Base-by-base conservation (phyloP, 1,140 invertebrate species). In the Ceratina japonica region DNA sequence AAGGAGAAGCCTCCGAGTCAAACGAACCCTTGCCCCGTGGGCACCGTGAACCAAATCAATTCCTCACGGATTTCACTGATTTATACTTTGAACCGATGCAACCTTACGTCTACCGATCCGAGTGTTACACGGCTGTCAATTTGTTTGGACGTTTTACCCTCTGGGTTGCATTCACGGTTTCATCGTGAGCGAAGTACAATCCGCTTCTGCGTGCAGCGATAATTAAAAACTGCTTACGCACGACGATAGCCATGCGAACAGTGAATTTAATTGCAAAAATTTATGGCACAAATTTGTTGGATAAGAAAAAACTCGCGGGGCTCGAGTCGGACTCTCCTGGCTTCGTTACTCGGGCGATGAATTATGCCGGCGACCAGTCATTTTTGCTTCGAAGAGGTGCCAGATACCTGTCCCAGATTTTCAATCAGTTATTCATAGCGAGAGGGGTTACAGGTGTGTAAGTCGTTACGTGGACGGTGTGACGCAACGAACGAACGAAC, bases 31-130 rank as follows among this genome's bases (percentile, higher is more conserved):
- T 31, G 51, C 37, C 66, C 51, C 49, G 24, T 81, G 79, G 58
- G 22, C 58, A 65, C 52, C 44, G 37, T 16, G 54, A 61, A 54
- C 69, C 16, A 76, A 82, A 82, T 82, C 66, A 82, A 82, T 82
- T 82, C 69, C 22, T n/a, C 66, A 56, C 37, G 54, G 66, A 77
- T 81, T 76, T 64, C 37, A 31, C 18, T 65, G 58, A 80, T 72
- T 61, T 69, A 66, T 82, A 20, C 37, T 27, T 56, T 27, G 44
- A 44, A 80, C 51, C 61, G 20, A 44, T 44, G 37, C 37, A 44
- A 44, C 37, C 37, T 2, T 44, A 44, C 37, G 37, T 44, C 37
- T 8, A 10, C 37, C 37, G 37, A 44, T 44, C 37, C 37, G 37
- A 44, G 37, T 44, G 37, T 44, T 44, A 44, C 37, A 44, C 44